A percentile compares a stretch with the other conserved stretches of the same genome.
These are phyloP conservation scores for Ophion ellenae DNA, from an alignment of 2,888 invertebrate genomes.

Conservation along the genomic window DNA sequence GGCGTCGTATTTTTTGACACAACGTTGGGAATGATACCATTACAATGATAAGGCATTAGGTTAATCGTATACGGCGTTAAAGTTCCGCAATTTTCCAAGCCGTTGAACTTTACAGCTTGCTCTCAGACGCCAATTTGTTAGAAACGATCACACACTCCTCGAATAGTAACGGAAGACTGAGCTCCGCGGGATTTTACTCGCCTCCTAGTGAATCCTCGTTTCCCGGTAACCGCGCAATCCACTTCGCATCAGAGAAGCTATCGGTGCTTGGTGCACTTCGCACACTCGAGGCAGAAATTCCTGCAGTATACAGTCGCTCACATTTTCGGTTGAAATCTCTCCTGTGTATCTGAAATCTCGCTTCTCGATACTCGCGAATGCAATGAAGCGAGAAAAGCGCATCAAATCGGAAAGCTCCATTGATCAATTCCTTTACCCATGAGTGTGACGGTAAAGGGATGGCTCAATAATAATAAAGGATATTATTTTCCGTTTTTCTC, in stretches of 20 bases:
- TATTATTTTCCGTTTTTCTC: not conserved
- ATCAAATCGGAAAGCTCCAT: not conserved
- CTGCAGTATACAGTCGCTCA: not conserved
- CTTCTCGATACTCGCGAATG: not conserved
- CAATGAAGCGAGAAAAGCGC: not conserved
- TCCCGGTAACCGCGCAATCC: slow-evolving; percentile 41
- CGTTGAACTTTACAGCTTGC: slow-evolving; percentile 45
- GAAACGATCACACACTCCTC: slow-evolving; percentile 29
- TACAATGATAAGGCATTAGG: not conserved
- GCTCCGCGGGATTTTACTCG: slow-evolving; percentile 43
- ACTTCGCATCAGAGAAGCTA: slow-evolving; percentile 50
- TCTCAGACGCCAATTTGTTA: slow-evolving; percentile 12
- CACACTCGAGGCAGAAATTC: slow-evolving; percentile 9
- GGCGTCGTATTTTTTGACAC: not conserved
- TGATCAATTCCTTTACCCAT: not conserved
- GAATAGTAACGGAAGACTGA: slow-evolving; percentile 32
- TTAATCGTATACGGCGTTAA: slow-evolving; percentile 33
- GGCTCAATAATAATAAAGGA: not conserved
- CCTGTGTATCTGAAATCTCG: not conserved
- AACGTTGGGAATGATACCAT: slow-evolving; percentile 1
- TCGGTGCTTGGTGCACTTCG: slow-evolving; percentile 12
- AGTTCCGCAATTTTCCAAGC: slow-evolving; percentile 64
- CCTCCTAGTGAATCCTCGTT: slow-evolving; percentile 28
- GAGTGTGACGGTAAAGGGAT: not conserved
- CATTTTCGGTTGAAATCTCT: slow-evolving; percentile 17